Evolutionary conservation across 2,797 vertebrate genomes (phyloP), one percentile per base, ranked within the genome.

Genomic region (Crenichthys baileyi): DNA sequence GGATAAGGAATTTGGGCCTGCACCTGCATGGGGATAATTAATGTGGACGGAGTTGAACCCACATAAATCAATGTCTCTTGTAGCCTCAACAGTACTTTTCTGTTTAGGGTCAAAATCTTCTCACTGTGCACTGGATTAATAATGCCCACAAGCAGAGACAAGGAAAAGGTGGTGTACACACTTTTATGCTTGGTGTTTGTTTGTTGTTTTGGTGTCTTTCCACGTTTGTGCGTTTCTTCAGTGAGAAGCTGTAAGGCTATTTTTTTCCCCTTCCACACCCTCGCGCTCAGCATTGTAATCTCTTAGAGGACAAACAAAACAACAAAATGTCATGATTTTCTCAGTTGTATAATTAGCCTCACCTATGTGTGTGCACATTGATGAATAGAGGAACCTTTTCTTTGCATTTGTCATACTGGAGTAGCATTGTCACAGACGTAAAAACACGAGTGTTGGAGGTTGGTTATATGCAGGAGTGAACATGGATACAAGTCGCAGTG

Each of bases 31-130:
- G 78, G 88, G 89, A 92, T 96, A 96, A 96, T 96, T 94, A 96
- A 96, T 96, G 95, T 93, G 93, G 89, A 94, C 26, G 79, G 84
- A 91, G 84, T 79, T 72, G 83, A 92, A 91, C 92, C 87, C 80
- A 95, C 95, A 96, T 96, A 96, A 96, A 96, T 96, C 95, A 96
- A 94, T 89, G 95, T 90, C 95, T 95, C 93, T 94, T 86, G 90
- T 93, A 91, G 94, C 91, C 94, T 96, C 95, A 96, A 95, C 93
- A 92, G 94, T 94, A 95, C 94, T 96, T 96, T 96, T 95, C 95
- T 94, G 94, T 95, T 96, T 94, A 94, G 95, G 95, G 94, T 96
- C 94, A 95, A 95, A 96, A 96, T 96, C 93, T 92, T 93, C 92
- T 91, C 85, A 81, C 90, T 92, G 91, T 87, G 87, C 79, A 85